Evolutionary conservation across 2,888 invertebrate species (phyloP).

Genomic region (Arge pagana): DNA sequence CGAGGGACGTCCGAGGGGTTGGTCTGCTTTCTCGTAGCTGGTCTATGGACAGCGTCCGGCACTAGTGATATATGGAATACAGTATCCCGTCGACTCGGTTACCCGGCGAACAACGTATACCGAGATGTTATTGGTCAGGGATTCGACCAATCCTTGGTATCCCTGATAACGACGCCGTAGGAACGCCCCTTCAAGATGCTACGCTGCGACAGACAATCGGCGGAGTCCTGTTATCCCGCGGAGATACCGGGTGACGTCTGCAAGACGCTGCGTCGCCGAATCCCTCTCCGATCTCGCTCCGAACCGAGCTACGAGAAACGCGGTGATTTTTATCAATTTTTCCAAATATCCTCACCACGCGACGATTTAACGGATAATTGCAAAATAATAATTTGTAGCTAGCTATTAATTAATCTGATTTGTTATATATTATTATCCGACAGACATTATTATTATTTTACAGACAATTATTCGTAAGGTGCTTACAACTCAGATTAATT

Average conservation of each 20-base stretch:
- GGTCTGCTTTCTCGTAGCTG: slow-evolving; percentile 18
- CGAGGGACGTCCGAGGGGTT: slow-evolving; percentile 17
- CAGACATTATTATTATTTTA: too few species aligned
- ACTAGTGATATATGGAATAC: slow-evolving; percentile 38
- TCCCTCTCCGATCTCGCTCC: too few species aligned
- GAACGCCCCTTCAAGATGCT: slow-evolving; percentile 56
- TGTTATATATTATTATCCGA: too few species aligned
- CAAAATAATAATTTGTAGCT: too few species aligned
- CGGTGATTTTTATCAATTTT: not conserved
- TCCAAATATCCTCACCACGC: not conserved
- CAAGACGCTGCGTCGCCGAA: too few species aligned
- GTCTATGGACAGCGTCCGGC: slow-evolving; percentile 22
- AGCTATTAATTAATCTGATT: too few species aligned
- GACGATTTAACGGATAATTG: too few species aligned
- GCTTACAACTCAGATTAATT: too few species aligned
- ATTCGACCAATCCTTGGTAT: slow-evolving; percentile 50
- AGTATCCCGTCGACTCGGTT: slow-evolving; percentile 30
- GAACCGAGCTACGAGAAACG: too few species aligned
- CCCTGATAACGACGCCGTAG: slow-evolving; percentile 52
- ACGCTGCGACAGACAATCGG: slow-evolving; percentile 20
- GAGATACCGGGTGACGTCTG: too few species aligned
- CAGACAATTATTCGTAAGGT: too few species aligned
- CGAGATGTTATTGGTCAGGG: slow-evolving; percentile 51
- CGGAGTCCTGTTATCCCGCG: slow-evolving; percentile 8
- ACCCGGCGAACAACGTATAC: slow-evolving; percentile 51